These are phyloP conservation scores for Eilema sororculum DNA, from an alignment of 2,888 invertebrate species.

Conservation along the genomic window DNA sequence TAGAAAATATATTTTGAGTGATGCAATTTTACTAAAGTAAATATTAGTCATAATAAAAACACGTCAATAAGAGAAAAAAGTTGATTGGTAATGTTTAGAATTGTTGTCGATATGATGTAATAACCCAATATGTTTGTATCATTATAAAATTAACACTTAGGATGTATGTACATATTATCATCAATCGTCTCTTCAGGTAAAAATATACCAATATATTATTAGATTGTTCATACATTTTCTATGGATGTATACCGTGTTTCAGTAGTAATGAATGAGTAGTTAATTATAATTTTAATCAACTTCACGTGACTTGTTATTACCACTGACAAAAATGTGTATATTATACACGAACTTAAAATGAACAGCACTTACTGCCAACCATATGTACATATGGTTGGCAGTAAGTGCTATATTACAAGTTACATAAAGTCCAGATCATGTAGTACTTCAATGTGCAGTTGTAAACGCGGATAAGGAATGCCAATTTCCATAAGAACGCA, in stretches of 20 bases:
- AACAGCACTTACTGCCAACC: too few species aligned
- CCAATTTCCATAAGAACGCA: not conserved
- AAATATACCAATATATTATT: not conserved
- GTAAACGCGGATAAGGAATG: not conserved
- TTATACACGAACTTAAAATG: not conserved
- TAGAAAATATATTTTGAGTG: not conserved
- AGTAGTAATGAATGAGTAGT: not conserved
- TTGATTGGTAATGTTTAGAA: conserved; percentile 24
- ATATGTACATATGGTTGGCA: too few species aligned
- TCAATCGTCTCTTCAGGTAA: conserved; percentile 3
- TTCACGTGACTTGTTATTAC: not conserved
- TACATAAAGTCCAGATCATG: not conserved
- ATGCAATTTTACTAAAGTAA: not conserved
- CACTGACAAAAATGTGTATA: not conserved
- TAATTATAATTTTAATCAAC: not conserved
- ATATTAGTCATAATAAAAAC: conserved; percentile 14
- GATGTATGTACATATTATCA: conserved; percentile 18
- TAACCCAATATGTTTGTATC: conserved; percentile 17
- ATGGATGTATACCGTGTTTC: not conserved
- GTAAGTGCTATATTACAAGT: not conserved
- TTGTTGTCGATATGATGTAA: conserved; percentile 34
- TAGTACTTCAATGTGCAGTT: not conserved
- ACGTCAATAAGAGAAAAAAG: conserved; percentile 13
- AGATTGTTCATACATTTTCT: not conserved
- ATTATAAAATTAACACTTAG: conserved; percentile 3